Conservation (phyloP, 2,888 invertebrate genomes). For the Sericinus montela region DNA sequence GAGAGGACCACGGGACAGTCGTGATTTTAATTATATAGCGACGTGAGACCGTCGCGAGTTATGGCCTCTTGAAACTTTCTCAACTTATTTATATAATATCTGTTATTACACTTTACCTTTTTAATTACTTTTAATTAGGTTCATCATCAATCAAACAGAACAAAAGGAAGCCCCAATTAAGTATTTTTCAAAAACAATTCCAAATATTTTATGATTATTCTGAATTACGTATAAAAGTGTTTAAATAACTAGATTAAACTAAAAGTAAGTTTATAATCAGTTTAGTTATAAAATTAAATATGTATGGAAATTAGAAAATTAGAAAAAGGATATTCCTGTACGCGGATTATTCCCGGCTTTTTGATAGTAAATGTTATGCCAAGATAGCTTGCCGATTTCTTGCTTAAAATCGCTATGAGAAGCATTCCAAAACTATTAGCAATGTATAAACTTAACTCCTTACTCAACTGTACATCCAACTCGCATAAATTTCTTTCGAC, state of each 20-base stretch:
- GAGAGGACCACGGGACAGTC: constrained; percentile 74
- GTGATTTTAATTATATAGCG: constrained; percentile 78
- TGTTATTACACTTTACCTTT: background rate
- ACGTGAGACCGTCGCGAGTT: constrained; percentile 65
- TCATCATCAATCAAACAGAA: too few relatives aligned
- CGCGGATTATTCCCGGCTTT: background rate
- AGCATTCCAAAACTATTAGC: constrained; percentile 33
- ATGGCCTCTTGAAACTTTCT: constrained; percentile 54
- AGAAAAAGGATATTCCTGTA: too few relatives aligned
- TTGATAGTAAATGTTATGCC: background rate
- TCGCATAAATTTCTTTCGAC: constrained; percentile 77
- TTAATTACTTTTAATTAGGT: too few relatives aligned
- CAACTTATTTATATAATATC: constrained; percentile 16
- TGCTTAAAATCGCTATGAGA: constrained; percentile 26
- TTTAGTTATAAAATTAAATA: too few relatives aligned
- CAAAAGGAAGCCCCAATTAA: too few relatives aligned
- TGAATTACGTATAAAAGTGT: too few relatives aligned
- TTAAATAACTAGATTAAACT: too few relatives aligned
- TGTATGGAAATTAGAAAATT: too few relatives aligned
- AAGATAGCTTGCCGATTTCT: constrained; percentile 15
- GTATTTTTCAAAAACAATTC: too few relatives aligned
- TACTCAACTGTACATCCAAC: constrained; percentile 74
- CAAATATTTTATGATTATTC: too few relatives aligned
- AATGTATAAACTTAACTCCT: constrained; percentile 71
- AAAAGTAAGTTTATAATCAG: too few relatives aligned